Evolutionary conservation across 2,888 invertebrate genomes (phyloP).

Genomic region (Reticulitermes lucifugus): DNA sequence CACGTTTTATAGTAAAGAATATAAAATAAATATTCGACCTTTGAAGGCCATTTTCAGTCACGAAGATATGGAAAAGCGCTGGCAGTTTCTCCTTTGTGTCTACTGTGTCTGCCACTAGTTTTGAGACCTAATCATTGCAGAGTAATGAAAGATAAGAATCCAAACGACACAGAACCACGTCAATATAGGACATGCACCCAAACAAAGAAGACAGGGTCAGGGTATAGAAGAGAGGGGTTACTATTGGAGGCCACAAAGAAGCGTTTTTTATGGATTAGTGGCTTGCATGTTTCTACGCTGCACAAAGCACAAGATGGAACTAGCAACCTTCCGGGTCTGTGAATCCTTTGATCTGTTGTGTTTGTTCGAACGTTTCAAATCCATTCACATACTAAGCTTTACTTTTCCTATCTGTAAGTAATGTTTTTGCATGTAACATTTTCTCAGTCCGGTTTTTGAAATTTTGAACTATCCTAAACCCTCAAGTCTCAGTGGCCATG

Average conservation of each 20-base stretch:
- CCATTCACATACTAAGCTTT: constrained; percentile 18
- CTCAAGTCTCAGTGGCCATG: background rate
- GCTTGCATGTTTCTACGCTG: background rate
- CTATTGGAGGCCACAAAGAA: constrained; percentile 20
- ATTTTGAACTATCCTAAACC: background rate
- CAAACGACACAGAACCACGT: background rate
- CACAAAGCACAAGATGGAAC: constrained; percentile 41
- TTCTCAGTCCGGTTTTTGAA: background rate
- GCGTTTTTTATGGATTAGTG: constrained; percentile 43
- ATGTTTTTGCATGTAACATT: constrained; percentile 24
- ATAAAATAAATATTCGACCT: too few relatives aligned
- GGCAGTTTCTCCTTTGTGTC: background rate
- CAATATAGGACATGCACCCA: background rate
- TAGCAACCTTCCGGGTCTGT: constrained; percentile 44
- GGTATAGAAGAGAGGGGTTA: background rate
- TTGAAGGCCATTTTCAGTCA: too few relatives aligned
- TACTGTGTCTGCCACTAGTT: too few relatives aligned
- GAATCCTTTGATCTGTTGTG: constrained; percentile 42
- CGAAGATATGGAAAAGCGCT: too few relatives aligned
- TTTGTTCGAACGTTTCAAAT: constrained; percentile 24
- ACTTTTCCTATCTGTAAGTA: constrained; percentile 11
- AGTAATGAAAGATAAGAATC: background rate
- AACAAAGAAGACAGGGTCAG: background rate
- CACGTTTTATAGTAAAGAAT: too few relatives aligned
- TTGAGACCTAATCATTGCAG: background rate